phyloP scores from a whole-genome alignment of 2,113 vertebrate species.

The Melanotaenia duboulayi region DNA sequence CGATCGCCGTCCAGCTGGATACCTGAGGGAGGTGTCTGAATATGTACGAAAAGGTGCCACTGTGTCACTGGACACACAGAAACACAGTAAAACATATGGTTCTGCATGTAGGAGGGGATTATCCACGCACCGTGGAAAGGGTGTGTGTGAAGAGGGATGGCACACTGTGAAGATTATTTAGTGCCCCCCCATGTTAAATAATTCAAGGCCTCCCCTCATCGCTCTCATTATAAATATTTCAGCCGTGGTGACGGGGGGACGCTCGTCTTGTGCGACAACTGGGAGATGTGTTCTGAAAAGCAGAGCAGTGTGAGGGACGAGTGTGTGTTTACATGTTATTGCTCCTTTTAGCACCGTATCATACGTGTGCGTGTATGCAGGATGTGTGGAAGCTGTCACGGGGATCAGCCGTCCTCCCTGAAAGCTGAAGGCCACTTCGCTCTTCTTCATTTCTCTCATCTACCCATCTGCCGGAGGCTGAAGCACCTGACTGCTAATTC shows the following conservation, averaged over 20 bases:
- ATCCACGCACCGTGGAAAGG: slow-evolving; percentile 61
- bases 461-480: slow-evolving; percentile 36
- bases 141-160: slow-evolving; percentile 12
- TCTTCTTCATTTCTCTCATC: slow-evolving; percentile 77
- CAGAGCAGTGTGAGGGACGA: slow-evolving; percentile 30
- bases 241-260: slow-evolving; percentile 89
- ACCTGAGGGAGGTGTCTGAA: slow-evolving; percentile 61
- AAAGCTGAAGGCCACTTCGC: slow-evolving; percentile 76
- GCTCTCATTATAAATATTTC: slow-evolving; percentile 95
- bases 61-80: slow-evolving; percentile 39
- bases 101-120: slow-evolving; percentile 56
- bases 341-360: slow-evolving; percentile 20
- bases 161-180: slow-evolving; percentile 86
- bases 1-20: neutral
- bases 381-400: neutral
- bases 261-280: slow-evolving; percentile 87
- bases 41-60: slow-evolving; percentile 49
- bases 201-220: slow-evolving; percentile 90
- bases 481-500: slow-evolving; percentile 76
- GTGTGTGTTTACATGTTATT: slow-evolving; percentile 28
- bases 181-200: slow-evolving; percentile 86
- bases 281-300: slow-evolving; percentile 77
- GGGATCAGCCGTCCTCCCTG: slow-evolving; percentile 37
- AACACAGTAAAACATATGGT: slow-evolving; percentile 41
- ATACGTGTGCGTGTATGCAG: slow-evolving; percentile 33